Evolutionary conservation across 2,797 vertebrate genomes (phyloP).

Genomic region (Phataginus tricuspis): DNA sequence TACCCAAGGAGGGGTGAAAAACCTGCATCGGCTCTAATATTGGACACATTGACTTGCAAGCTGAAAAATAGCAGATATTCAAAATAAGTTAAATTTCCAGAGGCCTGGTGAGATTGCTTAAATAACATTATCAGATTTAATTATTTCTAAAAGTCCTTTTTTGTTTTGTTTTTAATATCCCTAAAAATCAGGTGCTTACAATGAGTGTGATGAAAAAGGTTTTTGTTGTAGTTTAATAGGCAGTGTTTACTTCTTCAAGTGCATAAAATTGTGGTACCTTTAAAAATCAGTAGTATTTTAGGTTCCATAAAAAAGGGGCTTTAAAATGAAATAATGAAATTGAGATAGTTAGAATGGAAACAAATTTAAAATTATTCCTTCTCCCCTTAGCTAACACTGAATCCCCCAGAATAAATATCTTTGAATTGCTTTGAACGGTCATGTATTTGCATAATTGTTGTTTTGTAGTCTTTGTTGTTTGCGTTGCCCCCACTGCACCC

Average conservation of each 20-base stretch:
- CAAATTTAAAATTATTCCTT: neutral
- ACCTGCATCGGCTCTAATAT: neutral
- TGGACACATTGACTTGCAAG: neutral
- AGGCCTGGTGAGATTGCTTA: neutral
- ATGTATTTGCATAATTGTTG: neutral
- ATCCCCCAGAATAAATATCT: neutral
- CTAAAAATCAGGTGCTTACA: neutral
- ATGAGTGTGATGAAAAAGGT: neutral
- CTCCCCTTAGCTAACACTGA: neutral
- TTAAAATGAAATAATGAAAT: neutral
- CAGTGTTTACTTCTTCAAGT: constrained; percentile 2
- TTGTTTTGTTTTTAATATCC: neutral
- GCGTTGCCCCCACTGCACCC: neutral
- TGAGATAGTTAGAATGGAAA: neutral
- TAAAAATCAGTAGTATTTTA: neutral
- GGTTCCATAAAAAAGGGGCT: neutral
- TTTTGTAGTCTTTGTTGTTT: neutral
- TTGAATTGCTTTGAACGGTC: neutral
- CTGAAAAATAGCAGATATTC: neutral
- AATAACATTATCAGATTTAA: neutral
- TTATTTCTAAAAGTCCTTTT: neutral
- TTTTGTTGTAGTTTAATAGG: neutral
- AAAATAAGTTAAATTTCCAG: neutral
- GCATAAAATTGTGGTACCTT: neutral
- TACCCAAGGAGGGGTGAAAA: neutral